Percentiles rank a stretch among this genome's conserved stretches.
Conservation (phyloP, 2,797 vertebrate species). For the Heliangelus exortis region DNA sequence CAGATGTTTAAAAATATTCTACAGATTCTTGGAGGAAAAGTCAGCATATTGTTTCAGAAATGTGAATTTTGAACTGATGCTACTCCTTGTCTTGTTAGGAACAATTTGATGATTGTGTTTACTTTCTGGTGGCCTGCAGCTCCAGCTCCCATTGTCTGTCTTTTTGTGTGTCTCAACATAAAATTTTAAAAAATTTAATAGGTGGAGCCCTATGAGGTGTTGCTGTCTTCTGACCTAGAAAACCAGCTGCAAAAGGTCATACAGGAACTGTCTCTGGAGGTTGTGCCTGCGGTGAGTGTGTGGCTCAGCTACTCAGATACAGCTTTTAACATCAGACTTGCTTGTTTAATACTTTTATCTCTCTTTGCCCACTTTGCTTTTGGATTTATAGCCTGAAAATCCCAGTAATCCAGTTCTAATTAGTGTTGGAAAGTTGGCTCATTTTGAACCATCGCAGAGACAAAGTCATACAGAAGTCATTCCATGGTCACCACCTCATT, state of each 20-base stretch:
- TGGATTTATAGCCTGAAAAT: constrained; percentile 80
- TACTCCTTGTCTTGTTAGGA: neutral
- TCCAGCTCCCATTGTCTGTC: neutral
- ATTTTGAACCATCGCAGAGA: constrained; percentile 91
- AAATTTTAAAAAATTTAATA: constrained; percentile 60
- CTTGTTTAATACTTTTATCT: neutral
- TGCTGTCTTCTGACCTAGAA: constrained; percentile 82
- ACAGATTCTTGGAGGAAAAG: neutral
- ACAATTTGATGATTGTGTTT: neutral
- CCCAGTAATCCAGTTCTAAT: constrained; percentile 82
- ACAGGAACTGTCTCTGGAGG: constrained; percentile 84
- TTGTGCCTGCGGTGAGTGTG: constrained; percentile 78
- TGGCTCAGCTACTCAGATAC: neutral
- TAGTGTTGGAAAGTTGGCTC: constrained; percentile 87
- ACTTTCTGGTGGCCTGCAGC: neutral
- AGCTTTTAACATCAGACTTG: neutral
- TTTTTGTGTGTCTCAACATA: neutral
- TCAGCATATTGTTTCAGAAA: neutral
- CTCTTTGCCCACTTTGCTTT: neutral
- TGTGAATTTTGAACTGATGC: neutral
- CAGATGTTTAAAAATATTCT: neutral
- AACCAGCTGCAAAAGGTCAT: constrained; percentile 80
- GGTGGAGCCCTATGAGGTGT: constrained; percentile 89
- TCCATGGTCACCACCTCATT: constrained; percentile 96
- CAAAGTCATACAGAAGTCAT: constrained; percentile 88